Evolutionary conservation across 2,888 invertebrate genomes (phyloP).

Genomic region (Tyria jacobaeae): DNA sequence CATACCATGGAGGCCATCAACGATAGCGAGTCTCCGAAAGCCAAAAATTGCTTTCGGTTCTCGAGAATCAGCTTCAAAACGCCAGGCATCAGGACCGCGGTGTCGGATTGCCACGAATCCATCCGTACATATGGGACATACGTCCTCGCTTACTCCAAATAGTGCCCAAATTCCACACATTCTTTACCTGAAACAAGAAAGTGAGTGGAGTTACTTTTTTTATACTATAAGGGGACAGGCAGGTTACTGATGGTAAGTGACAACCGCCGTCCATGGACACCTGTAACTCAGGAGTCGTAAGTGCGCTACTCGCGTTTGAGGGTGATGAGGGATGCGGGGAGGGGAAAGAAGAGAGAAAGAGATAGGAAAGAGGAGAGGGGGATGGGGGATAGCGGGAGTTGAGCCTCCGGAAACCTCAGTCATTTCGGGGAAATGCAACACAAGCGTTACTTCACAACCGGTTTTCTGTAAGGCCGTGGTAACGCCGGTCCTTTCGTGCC

Average conservation of each 20-base stretch:
- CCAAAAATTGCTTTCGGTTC: slow-evolving; percentile 89
- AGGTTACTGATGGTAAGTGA: too few relatives aligned
- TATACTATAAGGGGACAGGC: background rate
- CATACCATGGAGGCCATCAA: slow-evolving; percentile 91
- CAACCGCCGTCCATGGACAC: too few relatives aligned
- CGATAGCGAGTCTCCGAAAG: slow-evolving; percentile 90
- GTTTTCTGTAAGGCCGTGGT: too few relatives aligned
- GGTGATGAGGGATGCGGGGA: too few relatives aligned
- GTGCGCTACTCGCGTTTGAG: too few relatives aligned
- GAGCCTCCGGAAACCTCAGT: too few relatives aligned
- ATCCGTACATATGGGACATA: slow-evolving; percentile 85
- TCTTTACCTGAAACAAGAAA: slow-evolving; percentile 55
- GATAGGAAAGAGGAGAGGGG: too few relatives aligned
- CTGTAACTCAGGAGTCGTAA: too few relatives aligned
- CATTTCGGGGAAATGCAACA: too few relatives aligned
- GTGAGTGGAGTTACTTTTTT: background rate
- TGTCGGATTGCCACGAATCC: slow-evolving; percentile 89
- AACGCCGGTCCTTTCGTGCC: too few relatives aligned
- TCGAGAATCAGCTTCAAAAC: slow-evolving; percentile 89
- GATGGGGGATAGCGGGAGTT: background rate
- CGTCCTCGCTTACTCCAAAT: slow-evolving; percentile 88
- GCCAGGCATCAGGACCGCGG: slow-evolving; percentile 92
- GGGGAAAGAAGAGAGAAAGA: too few relatives aligned
- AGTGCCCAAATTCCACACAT: slow-evolving; percentile 94
- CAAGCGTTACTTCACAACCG: too few relatives aligned